Evolutionary conservation across 2,888 invertebrate species (phyloP).

Genomic region (Oscheius sp.): DNA sequence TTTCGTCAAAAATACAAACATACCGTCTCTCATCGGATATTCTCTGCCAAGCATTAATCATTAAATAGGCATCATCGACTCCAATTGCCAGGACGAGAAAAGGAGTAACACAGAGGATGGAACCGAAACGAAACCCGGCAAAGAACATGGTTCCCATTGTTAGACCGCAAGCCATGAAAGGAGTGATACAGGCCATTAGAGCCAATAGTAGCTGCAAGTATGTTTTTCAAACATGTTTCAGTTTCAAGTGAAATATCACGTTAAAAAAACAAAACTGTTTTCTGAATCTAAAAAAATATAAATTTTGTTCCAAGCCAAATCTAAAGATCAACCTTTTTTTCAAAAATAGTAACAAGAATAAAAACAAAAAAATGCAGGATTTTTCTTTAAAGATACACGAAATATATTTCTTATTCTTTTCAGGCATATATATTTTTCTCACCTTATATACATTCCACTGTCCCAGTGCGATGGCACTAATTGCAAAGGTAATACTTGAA

Average conservation of each 20-base stretch:
- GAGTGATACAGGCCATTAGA: conserved; percentile 62
- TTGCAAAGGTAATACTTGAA: conserved; percentile 60
- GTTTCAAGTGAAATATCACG: no score
- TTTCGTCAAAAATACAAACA: no score
- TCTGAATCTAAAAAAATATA: no score
- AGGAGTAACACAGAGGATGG: conserved; percentile 68
- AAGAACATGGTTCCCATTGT: conserved; percentile 61
- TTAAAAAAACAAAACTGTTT: no score
- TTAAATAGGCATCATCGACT: conserved; percentile 67
- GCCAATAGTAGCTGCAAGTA: conserved; percentile 59
- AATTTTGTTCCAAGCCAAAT: no score
- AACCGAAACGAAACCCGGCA: conserved; percentile 65
- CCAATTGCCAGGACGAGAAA: conserved; percentile 65
- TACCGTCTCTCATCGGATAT: conserved; percentile 47
- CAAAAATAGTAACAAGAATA: no score
- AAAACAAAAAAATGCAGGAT: neutral
- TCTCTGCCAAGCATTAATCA: conserved; percentile 68
- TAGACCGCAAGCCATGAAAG: conserved; percentile 67
- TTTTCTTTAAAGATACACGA: neutral
- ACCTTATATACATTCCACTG: conserved; percentile 63
- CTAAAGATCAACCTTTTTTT: no score
- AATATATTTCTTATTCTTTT: neutral
- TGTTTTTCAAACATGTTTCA: no score
- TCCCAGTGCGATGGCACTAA: conserved; percentile 57
- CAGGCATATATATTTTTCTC: neutral